Conservation (phyloP, 2,888 invertebrate species). For the Aphodius sticticus region DNA sequence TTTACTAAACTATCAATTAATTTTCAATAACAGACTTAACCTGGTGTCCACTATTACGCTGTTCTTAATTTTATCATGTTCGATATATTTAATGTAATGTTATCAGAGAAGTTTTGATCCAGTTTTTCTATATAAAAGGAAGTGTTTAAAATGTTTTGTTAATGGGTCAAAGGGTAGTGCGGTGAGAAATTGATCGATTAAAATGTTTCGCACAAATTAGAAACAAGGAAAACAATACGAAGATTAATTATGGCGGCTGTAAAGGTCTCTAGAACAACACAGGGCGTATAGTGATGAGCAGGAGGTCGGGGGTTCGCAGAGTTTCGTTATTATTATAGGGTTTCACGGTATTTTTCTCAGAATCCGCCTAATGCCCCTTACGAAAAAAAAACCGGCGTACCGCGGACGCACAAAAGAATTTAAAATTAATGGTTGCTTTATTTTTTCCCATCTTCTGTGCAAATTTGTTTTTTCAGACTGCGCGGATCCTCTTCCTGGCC, state of each 20-base stretch:
- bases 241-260: background rate
- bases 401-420: conserved; percentile 18
- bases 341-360: conserved; percentile 20
- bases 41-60: no score
- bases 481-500: background rate
- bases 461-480: conserved; percentile 13
- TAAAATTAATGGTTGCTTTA: conserved; percentile 22
- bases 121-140: background rate
- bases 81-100: no score
- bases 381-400: background rate
- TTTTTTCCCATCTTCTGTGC: conserved; percentile 12
- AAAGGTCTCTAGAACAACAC: background rate
- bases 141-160: background rate
- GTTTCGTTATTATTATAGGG: conserved; percentile 16
- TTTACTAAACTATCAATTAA: no score
- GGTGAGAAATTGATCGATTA: background rate
- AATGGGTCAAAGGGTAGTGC: background rate
- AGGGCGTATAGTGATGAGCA: background rate
- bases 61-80: no score
- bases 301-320: background rate
- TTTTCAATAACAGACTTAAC: no score
- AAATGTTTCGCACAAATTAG: background rate
- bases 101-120: no score
- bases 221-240: background rate
- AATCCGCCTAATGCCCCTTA: conserved; percentile 15